Evolutionary conservation across 1,140 invertebrate species (phyloP).

Genomic region (Eulimnadia texana): DNA sequence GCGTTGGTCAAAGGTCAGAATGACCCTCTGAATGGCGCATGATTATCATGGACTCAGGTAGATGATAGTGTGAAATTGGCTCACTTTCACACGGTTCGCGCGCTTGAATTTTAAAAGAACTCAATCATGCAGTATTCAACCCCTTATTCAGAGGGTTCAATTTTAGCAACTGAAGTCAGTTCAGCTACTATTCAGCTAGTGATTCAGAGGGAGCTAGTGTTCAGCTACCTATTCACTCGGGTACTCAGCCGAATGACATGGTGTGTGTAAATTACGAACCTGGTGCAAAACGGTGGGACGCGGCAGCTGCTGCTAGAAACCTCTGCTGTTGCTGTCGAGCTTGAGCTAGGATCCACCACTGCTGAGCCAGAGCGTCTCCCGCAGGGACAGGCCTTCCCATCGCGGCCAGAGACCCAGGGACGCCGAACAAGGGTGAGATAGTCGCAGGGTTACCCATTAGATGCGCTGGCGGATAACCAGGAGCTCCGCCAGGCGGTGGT

Average conservation of each 20-base stretch:
- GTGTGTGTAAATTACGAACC: neutral
- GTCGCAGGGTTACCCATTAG: neutral
- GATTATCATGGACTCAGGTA: no score
- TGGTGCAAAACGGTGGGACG: slow-evolving; percentile 11
- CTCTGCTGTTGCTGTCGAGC: slow-evolving; percentile 10
- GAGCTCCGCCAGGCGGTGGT: neutral
- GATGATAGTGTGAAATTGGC: no score
- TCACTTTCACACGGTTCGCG: no score
- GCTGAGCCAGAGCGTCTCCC: slow-evolving; percentile 6
- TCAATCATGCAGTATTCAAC: no score
- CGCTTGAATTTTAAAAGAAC: no score
- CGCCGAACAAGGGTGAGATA: neutral
- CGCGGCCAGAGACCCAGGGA: neutral
- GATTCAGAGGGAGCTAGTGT: no score
- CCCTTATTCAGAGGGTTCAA: no score
- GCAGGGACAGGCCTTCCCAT: neutral
- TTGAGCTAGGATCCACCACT: slow-evolving; percentile 9
- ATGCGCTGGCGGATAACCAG: neutral
- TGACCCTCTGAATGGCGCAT: no score
- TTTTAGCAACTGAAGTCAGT: no score
- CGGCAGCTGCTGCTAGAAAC: slow-evolving; percentile 9
- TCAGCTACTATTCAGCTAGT: no score
- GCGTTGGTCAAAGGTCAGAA: no score
- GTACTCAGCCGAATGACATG: neutral
- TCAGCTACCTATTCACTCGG: no score